Percentiles rank a stretch among this genome's conserved stretches.
Evolutionary conservation across 1,140 invertebrate species (phyloP).

Genomic region (Ectropis grisescens): DNA sequence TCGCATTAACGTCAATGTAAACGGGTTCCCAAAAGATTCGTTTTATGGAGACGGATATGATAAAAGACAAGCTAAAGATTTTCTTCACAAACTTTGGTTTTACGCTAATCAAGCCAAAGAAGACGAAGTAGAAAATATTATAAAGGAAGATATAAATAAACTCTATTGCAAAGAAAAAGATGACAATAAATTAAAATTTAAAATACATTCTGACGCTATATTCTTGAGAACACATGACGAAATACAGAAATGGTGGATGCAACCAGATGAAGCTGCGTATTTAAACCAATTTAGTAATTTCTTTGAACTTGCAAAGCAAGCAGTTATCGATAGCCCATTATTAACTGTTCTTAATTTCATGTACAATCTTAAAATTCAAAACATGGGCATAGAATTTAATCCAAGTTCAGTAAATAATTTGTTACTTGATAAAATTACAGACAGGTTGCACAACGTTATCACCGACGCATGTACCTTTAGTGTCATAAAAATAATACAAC

Average conservation of each 20-base stretch:
- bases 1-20: constrained; percentile 6
- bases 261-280: constrained; percentile 5
- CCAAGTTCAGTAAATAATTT: constrained; percentile 1
- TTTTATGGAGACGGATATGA: constrained; percentile 6
- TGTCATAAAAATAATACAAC: constrained; percentile 10
- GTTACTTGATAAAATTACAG: background rate
- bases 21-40: constrained; percentile 6
- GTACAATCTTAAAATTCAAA: constrained; percentile 10
- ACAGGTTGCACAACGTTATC: constrained; percentile 5
- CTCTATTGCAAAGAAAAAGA: constrained; percentile 6
- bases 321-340: constrained; percentile 10
- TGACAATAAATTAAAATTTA: constrained; percentile 6
- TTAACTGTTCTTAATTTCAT: constrained; percentile 12
- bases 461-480: constrained; percentile 5
- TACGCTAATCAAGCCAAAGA: constrained; percentile 13
- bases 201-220: constrained; percentile 12
- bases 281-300: constrained; percentile 10
- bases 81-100: constrained; percentile 13
- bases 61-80: constrained; percentile 4
- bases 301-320: constrained; percentile 10
- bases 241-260: constrained; percentile 18
- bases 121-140: constrained; percentile 3
- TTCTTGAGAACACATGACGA: constrained; percentile 14
- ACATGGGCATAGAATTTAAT: constrained; percentile 8
- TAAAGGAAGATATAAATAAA: constrained; percentile 11